These are phyloP conservation scores for Myripristis murdjan DNA, from an alignment of 2,797 vertebrate species.

Conservation along the genomic window DNA sequence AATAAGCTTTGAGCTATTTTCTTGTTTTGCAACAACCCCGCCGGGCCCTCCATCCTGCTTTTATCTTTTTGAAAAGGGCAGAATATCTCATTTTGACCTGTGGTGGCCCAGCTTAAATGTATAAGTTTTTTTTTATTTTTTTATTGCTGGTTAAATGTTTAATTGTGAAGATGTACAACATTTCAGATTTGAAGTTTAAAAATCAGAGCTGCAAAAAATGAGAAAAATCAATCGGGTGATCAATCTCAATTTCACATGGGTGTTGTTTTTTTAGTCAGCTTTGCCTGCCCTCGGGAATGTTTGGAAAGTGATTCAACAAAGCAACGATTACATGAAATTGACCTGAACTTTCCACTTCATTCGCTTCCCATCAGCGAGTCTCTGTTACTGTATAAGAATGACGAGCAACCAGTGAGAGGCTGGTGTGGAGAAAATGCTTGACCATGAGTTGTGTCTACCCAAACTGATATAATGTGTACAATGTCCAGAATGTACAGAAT, in stretches of 20 bases:
- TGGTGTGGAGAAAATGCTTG: background rate
- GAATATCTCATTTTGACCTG: conserved; percentile 74
- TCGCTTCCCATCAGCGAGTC: conserved; percentile 12
- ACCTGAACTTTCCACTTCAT: conserved; percentile 55
- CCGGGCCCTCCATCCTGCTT: conserved; percentile 58
- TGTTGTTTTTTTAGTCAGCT: conserved; percentile 48
- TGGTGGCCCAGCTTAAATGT: conserved; percentile 67
- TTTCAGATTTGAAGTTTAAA: conserved; percentile 69
- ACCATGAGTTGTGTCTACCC: background rate
- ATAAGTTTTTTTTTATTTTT: conserved; percentile 68
- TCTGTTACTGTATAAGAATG: conserved; percentile 5
- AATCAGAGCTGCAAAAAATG: conserved; percentile 53
- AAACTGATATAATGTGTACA: background rate
- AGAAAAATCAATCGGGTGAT: conserved; percentile 84
- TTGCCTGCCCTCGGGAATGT: conserved; percentile 65
- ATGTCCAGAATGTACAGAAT: no score
- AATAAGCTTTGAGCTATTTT: conserved; percentile 72
- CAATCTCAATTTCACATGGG: conserved; percentile 86
- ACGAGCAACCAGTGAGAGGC: background rate
- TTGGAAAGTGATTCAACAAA: conserved; percentile 71
- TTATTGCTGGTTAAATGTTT: conserved; percentile 75
- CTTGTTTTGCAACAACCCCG: conserved; percentile 62
- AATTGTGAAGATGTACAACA: conserved; percentile 76
- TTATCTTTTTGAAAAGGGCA: conserved; percentile 81
- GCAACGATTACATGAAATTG: conserved; percentile 47